Evolutionary conservation across 2,888 invertebrate genomes (phyloP), one percentile per base, ranked within the genome.

Genomic region (Zeuzera pyrina): DNA sequence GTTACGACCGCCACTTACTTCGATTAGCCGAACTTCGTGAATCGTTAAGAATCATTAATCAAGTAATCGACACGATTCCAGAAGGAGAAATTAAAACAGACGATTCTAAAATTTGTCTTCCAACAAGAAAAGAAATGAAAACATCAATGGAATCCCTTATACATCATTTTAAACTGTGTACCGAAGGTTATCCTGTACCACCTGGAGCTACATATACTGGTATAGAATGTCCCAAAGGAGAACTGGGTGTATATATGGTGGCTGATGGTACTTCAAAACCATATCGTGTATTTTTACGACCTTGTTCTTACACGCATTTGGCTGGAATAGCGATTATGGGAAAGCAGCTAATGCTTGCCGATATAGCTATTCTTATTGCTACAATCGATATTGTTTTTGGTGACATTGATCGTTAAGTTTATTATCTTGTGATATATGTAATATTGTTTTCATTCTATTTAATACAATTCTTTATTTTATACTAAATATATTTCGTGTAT

Each of bases 161-260:
- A 52, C 94, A 95, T 66, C 95, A 95, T 60, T 95, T 96, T 67
- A 95, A 95, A 64, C 81, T 92, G 37, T 95, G 90, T 61, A 87
- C 90, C 1, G 90, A 92, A 67, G 95, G 95, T 1, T 92, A 89
- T 62, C 83, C 85, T 15, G 94, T 96, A 12, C 95, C 95, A 1
- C 92, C 95, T 11, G 95, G 95, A 1, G 67, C 85, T 2, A 93
- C 93, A 0, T 96, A 95, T 53, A 90, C 91, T 0, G 86, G 89
- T 14, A 85, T 89, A 2, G 95, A 96, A 68, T 89, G 89, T 34
- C 95, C 95, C 0, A 96, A 94, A 85, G 91, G 90, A 24, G 95
- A 96, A 70, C 87, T 95, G 62, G 95, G 94, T 2, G 85, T 96
- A 2, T 95, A 94, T 61, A 81, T 96, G 52, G 91, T 95, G 2